A percentile compares a stretch with the other conserved stretches of the same genome.
phyloP scores from a whole-genome alignment of 2,888 invertebrate genomes.

The Plebejus anna region DNA sequence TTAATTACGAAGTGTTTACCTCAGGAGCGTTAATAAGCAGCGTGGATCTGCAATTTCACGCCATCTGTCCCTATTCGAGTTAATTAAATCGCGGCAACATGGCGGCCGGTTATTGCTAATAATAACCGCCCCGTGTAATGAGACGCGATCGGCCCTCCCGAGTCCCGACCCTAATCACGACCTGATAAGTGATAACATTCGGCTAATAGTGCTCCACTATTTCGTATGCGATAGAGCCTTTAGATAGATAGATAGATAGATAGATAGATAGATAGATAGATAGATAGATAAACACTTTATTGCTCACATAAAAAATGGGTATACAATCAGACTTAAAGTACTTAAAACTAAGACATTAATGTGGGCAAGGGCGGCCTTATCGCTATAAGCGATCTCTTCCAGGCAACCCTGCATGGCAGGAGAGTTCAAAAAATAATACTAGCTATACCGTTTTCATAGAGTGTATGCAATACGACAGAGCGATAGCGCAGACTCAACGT shows the following conservation, averaged over 20 bases:
- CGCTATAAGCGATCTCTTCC: no score
- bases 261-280: background rate
- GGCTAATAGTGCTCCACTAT: slow-evolving; percentile 64
- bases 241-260: background rate
- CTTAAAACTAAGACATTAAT: no score
- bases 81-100: slow-evolving; percentile 79
- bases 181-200: slow-evolving; percentile 77
- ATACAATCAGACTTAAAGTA: no score
- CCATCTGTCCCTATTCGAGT: slow-evolving; percentile 77
- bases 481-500: no score
- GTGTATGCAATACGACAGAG: no score
- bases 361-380: no score
- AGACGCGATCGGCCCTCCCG: slow-evolving; percentile 71
- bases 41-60: slow-evolving; percentile 67
- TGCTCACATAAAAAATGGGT: no score
- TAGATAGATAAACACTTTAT: no score
- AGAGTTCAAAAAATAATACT: no score
- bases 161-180: slow-evolving; percentile 69
- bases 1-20: slow-evolving; percentile 33
- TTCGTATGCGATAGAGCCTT: slow-evolving; percentile 37
- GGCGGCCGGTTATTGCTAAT: slow-evolving; percentile 78
- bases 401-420: no score
- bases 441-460: no score
- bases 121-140: slow-evolving; percentile 79
- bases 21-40: slow-evolving; percentile 62